A percentile compares a stretch with the other conserved stretches of the same genome.
Conservation (phyloP, 1,140 invertebrate genomes). For the Aphaenogaster ashmeadi region DNA sequence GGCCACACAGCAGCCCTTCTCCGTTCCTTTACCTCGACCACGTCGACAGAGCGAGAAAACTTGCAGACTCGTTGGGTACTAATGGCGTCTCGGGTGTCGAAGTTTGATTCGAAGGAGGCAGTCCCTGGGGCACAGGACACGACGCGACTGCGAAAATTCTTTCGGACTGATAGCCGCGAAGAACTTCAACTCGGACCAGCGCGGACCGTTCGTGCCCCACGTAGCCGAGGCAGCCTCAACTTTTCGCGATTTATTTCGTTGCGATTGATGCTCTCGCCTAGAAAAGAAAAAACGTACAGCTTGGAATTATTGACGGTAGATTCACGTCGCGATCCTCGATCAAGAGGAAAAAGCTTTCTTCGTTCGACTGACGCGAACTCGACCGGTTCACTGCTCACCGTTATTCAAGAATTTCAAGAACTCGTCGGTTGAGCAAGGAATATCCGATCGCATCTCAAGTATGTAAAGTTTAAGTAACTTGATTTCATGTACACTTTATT, state of each 20-base stretch:
- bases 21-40: constrained; percentile 34
- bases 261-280: constrained; percentile 52
- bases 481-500: background rate
- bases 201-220: constrained; percentile 26
- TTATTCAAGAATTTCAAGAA: constrained; percentile 31
- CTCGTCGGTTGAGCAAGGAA: background rate
- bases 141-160: constrained; percentile 55
- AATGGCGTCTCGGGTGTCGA: constrained; percentile 64
- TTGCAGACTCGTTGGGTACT: constrained; percentile 51
- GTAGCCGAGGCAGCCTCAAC: constrained; percentile 40
- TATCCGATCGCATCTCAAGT: background rate
- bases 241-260: constrained; percentile 63
- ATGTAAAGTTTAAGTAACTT: background rate
- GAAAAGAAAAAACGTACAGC: constrained; percentile 31
- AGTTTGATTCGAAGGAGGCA: constrained; percentile 55
- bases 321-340: constrained; percentile 57
- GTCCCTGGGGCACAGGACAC: constrained; percentile 36
- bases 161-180: constrained; percentile 43
- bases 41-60: constrained; percentile 48
- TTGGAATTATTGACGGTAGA: constrained; percentile 54
- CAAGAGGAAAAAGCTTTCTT: constrained; percentile 50
- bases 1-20: background rate
- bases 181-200: constrained; percentile 46
- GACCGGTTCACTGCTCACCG: background rate
- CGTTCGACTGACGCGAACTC: constrained; percentile 30